phyloP scores from a whole-genome alignment of 1,140 invertebrate genomes.

The Bombus sylvicola region DNA sequence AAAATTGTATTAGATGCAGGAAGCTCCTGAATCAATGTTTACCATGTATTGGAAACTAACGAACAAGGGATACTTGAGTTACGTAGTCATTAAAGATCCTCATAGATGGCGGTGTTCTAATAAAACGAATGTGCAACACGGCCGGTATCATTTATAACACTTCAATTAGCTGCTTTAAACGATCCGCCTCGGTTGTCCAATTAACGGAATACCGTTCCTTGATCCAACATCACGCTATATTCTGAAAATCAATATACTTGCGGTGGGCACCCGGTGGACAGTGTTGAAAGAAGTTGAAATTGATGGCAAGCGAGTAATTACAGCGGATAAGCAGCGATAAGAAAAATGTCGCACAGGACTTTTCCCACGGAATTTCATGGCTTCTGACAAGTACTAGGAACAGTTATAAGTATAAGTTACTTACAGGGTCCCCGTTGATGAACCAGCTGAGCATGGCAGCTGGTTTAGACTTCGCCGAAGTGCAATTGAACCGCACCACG shows the following conservation, averaged over 20 bases:
- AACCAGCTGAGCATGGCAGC: conserved; percentile 89
- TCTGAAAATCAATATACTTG: conserved; percentile 9
- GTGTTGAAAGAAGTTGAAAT: not conserved
- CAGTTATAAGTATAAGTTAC: conserved; percentile 51
- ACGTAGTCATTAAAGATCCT: not conserved
- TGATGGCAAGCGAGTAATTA: not conserved
- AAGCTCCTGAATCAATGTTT: too few species aligned
- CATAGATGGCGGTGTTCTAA: not conserved
- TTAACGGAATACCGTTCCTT: not conserved
- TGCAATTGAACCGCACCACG: conserved; percentile 87
- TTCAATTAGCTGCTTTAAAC: conserved; percentile 8
- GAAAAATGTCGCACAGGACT: not conserved
- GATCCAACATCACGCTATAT: not conserved
- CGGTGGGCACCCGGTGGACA: not conserved
- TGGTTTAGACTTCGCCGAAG: conserved; percentile 87
- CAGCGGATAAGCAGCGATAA: not conserved
- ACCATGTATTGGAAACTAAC: not conserved
- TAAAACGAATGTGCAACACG: not conserved
- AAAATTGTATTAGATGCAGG: not conserved
- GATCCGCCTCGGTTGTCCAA: not conserved
- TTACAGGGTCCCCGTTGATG: conserved; percentile 88
- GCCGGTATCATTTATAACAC: not conserved
- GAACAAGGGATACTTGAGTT: not conserved
- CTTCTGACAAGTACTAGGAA: conserved; percentile 17
- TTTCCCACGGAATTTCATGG: conserved; percentile 40